A percentile compares a stretch with the other conserved stretches of the same genome.
phyloP scores from a whole-genome alignment of 2,797 vertebrate genomes.

The Coranthus polyacanthus region DNA sequence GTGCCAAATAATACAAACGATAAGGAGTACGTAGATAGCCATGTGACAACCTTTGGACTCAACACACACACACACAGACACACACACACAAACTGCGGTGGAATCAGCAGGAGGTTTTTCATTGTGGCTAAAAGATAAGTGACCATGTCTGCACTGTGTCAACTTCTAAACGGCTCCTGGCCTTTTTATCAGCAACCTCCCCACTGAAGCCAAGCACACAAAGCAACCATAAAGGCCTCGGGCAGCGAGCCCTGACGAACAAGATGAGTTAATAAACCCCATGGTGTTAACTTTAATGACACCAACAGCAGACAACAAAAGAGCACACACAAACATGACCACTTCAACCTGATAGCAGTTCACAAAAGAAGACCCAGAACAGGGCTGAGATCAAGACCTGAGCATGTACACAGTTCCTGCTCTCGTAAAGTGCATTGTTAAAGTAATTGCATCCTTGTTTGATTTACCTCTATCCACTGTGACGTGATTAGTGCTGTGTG shows the following conservation, averaged over 20 bases:
- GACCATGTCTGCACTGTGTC: conserved; percentile 48
- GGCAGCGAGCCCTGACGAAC: conserved; percentile 46
- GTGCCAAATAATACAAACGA: conserved; percentile 40
- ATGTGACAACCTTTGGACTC: conserved; percentile 8
- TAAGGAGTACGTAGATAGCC: conserved; percentile 27
- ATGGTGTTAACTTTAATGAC: conserved; percentile 62
- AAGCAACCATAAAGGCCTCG: conserved; percentile 38
- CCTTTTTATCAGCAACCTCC: conserved; percentile 37
- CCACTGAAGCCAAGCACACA: conserved; percentile 56
- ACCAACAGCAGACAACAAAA: conserved; percentile 44
- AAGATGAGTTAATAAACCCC: conserved; percentile 72
- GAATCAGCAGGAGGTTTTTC: conserved; percentile 41
- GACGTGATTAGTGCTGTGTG: conserved; percentile 17
- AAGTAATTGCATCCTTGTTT: conserved; percentile 29
- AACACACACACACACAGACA: conserved; percentile 9
- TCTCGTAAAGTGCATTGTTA: conserved; percentile 31
- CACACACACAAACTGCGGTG: conserved; percentile 17
- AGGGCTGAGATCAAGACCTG: conserved; percentile 17
- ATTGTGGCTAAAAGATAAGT: conserved; percentile 63
- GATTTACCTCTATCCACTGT: conserved; percentile 40
- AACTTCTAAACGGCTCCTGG: conserved; percentile 51
- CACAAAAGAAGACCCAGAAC: conserved; percentile 24
- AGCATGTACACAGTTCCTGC: background rate
- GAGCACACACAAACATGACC: conserved; percentile 42
- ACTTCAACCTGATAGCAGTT: conserved; percentile 43